Conservation (phyloP, 2,797 vertebrate species). For the Parambassis ranga region DNA sequence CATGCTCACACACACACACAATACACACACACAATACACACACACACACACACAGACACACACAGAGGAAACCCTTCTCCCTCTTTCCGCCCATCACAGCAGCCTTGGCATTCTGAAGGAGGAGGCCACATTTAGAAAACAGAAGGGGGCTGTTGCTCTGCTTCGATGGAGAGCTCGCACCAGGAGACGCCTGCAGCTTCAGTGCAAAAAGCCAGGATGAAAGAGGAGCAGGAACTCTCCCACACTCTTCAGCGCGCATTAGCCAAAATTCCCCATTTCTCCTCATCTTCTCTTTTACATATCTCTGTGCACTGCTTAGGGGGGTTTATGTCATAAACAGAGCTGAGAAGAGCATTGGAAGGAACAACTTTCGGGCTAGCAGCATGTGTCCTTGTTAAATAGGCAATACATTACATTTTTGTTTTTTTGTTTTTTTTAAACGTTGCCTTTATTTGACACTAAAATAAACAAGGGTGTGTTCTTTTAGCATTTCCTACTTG, state of each 20-base stretch:
- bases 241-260: slow-evolving; percentile 31
- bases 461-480: slow-evolving; percentile 25
- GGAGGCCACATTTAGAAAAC: slow-evolving; percentile 62
- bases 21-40: slow-evolving; percentile 31
- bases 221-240: slow-evolving; percentile 41
- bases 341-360: slow-evolving; percentile 12
- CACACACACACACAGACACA: slow-evolving; percentile 16
- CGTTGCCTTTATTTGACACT: slow-evolving; percentile 16
- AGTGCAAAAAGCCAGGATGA: slow-evolving; percentile 41
- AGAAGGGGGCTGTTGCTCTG: slow-evolving; percentile 61
- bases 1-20: slow-evolving; percentile 28
- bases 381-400: slow-evolving; percentile 34
- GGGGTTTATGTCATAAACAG: slow-evolving; percentile 36
- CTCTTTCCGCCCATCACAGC: slow-evolving; percentile 35
- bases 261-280: slow-evolving; percentile 47
- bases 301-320: slow-evolving; percentile 23
- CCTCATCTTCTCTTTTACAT: slow-evolving; percentile 23
- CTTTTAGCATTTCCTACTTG: slow-evolving; percentile 11
- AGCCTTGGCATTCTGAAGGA: slow-evolving; percentile 47
- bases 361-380: slow-evolving; percentile 24
- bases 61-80: slow-evolving; percentile 48
- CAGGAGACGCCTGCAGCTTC: slow-evolving; percentile 42
- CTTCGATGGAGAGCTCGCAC: slow-evolving; percentile 49
- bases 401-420: slow-evolving; percentile 38
- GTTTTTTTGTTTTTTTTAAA: slow-evolving; percentile 23